phyloP scores from a whole-genome alignment of 2,113 vertebrate species.

The Syngnathus typhle region DNA sequence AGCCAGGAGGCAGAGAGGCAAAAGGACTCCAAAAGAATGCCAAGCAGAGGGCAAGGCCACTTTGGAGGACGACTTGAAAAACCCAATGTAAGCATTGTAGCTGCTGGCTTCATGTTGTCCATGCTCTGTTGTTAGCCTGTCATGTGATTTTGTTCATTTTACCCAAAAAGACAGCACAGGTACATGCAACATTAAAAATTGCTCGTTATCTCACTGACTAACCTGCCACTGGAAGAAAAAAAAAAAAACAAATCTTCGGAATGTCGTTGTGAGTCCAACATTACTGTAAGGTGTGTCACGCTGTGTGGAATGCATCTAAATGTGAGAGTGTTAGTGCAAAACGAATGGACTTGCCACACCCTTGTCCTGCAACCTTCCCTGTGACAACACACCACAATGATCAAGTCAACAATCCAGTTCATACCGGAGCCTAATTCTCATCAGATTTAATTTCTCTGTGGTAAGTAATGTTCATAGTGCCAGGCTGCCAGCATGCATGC shows the following conservation, averaged over 20 bases:
- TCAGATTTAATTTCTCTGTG: background rate
- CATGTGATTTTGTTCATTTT: background rate
- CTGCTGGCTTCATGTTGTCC: too few species aligned
- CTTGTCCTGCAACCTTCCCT: background rate
- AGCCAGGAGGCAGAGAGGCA: background rate
- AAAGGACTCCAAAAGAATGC: too few species aligned
- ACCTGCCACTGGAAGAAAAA: background rate
- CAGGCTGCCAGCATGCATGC: too few species aligned
- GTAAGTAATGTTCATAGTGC: too few species aligned
- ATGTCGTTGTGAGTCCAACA: background rate
- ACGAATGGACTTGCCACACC: background rate
- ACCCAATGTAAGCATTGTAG: too few species aligned
- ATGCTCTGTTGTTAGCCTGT: background rate
- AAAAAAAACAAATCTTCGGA: background rate
- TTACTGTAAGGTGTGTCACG: background rate
- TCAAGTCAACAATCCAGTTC: background rate
- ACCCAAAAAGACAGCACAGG: background rate
- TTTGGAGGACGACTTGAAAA: too few species aligned
- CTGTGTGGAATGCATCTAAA: background rate
- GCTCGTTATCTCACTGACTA: background rate
- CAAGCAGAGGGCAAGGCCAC: too few species aligned
- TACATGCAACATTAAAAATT: background rate
- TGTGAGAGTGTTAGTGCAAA: background rate
- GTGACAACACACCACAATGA: background rate
- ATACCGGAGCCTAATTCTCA: background rate